A percentile compares a stretch with the other conserved stretches of the same genome.
Conservation (phyloP, 2,888 invertebrate genomes). For the Nowickia ferox region DNA sequence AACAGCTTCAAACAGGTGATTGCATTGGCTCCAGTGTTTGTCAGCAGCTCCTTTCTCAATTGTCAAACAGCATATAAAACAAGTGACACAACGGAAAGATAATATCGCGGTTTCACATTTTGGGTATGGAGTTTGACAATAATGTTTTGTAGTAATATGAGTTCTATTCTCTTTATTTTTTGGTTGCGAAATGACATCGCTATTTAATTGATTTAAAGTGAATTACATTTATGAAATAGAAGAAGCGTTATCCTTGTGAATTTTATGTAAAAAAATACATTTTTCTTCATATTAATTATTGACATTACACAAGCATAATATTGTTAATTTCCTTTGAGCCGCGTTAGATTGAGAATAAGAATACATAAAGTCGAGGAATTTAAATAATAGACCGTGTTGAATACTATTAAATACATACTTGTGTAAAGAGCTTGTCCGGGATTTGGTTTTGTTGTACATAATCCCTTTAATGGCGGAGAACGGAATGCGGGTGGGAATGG, state of each 20-base stretch:
- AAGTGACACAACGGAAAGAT: too few species aligned
- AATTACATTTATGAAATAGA: slow-evolving; percentile 37
- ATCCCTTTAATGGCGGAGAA: slow-evolving; percentile 79
- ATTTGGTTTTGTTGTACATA: slow-evolving; percentile 42
- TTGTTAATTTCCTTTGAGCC: slow-evolving; percentile 45
- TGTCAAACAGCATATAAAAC: too few species aligned
- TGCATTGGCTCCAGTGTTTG: too few species aligned
- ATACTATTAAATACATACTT: too few species aligned
- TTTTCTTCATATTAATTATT: slow-evolving; percentile 69
- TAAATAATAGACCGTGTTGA: background rate
- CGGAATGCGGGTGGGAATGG: slow-evolving; percentile 78
- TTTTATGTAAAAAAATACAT: slow-evolving; percentile 69
- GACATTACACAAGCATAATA: slow-evolving; percentile 68
- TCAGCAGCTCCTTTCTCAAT: too few species aligned
- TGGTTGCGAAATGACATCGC: slow-evolving; percentile 23
- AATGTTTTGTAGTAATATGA: too few species aligned
- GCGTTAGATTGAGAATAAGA: slow-evolving; percentile 1
- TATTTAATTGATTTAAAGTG: slow-evolving; percentile 33
- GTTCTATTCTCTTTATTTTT: background rate
- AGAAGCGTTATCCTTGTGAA: slow-evolving; percentile 67
- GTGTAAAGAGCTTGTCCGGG: slow-evolving; percentile 50
- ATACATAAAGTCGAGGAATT: background rate
- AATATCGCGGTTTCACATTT: too few species aligned
- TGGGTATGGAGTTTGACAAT: too few species aligned
- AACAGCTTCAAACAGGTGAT: too few species aligned